Evolutionary conservation across 2,797 vertebrate genomes (phyloP).

Genomic region (Tangara arthus): DNA sequence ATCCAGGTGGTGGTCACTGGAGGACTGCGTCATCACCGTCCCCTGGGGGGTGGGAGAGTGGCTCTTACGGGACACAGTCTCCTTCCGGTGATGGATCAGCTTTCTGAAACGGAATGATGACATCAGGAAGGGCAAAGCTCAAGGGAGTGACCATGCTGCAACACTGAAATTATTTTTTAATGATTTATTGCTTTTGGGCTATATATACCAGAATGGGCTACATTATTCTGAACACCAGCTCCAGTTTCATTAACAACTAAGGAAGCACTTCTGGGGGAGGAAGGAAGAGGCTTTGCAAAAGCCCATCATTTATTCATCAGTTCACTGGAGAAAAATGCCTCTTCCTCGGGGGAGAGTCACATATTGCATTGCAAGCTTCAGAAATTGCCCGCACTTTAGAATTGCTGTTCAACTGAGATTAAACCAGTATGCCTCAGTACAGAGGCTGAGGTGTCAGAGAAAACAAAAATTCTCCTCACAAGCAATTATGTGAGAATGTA

Average conservation of each 20-base stretch:
- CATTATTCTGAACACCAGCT: neutral
- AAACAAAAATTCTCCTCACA: neutral
- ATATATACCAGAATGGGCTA: neutral
- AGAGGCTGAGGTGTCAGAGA: neutral
- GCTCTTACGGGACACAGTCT: constrained; percentile 87
- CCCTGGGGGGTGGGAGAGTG: constrained; percentile 78
- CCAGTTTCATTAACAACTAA: constrained; percentile 54
- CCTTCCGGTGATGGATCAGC: constrained; percentile 96
- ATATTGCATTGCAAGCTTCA: constrained; percentile 23
- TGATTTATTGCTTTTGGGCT: constrained; percentile 9
- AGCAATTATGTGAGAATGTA: constrained; percentile 24
- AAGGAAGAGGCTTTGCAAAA: constrained; percentile 50
- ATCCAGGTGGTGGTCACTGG: constrained; percentile 89
- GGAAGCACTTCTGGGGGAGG: constrained; percentile 51
- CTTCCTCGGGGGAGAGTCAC: constrained; percentile 25
- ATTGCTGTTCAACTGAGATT: neutral
- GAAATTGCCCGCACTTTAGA: constrained; percentile 47
- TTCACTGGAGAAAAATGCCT: constrained; percentile 35
- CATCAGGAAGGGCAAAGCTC: neutral
- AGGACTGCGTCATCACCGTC: constrained; percentile 82
- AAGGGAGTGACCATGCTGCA: neutral
- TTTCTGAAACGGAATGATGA: constrained; percentile 77
- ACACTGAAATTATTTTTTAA: neutral
- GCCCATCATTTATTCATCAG: constrained; percentile 58
- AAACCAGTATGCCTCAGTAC: neutral